phyloP scores from a whole-genome alignment of 1,140 invertebrate species.

The Drosophila mauritiana region DNA sequence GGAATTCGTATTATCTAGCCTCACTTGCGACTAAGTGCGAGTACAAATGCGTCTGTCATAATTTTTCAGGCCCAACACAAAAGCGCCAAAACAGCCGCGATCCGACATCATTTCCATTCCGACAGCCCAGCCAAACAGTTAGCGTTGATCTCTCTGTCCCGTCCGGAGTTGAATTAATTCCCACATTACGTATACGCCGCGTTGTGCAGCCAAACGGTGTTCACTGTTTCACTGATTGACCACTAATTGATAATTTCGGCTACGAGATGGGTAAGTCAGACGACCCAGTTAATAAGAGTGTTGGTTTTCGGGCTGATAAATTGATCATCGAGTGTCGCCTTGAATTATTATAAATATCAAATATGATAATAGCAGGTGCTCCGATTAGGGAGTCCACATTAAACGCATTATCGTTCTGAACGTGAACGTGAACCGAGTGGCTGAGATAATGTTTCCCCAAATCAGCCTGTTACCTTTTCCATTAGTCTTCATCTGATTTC shows the following conservation, averaged over 20 bases:
- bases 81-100: conserved; percentile 55
- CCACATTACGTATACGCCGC: conserved; percentile 15
- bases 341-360: conserved; percentile 50
- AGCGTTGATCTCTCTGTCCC: conserved; percentile 41
- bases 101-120: conserved; percentile 46
- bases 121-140: conserved; percentile 38
- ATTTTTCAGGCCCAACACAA: conserved; percentile 48
- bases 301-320: conserved; percentile 25
- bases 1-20: conserved; percentile 54
- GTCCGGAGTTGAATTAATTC: conserved; percentile 12
- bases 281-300: conserved; percentile 20
- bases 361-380: conserved; percentile 29
- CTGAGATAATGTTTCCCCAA: conserved; percentile 5
- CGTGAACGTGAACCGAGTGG: conserved; percentile 7
- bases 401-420: conserved; percentile 25
- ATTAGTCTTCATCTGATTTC: conserved; percentile 15
- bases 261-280: conserved; percentile 65
- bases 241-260: conserved; percentile 54
- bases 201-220: conserved; percentile 9
- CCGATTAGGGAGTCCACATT: conserved; percentile 12
- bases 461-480: neutral
- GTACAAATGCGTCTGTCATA: conserved; percentile 62
- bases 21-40: conserved; percentile 42
- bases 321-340: conserved; percentile 30
- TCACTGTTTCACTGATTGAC: conserved; percentile 34